Evolutionary conservation across 1,140 invertebrate species (phyloP).

Genomic region (Sitobion miscanthi): DNA sequence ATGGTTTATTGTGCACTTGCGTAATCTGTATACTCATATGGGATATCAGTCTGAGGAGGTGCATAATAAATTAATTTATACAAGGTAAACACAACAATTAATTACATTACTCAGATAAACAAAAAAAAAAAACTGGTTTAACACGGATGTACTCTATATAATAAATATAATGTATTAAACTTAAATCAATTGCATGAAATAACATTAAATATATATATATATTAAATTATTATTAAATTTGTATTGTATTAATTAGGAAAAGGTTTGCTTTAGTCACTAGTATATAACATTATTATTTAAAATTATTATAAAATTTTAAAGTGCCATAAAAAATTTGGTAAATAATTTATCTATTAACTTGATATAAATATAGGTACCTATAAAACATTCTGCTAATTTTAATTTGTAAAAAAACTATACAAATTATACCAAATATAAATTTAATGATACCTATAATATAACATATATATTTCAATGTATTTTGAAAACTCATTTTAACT

Average conservation of each 20-base stretch:
- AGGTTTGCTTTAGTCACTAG: too few relatives aligned
- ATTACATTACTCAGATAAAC: neutral
- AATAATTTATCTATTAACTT: too few relatives aligned
- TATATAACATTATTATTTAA: too few relatives aligned
- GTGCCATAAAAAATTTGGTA: too few relatives aligned
- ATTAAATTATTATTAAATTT: too few relatives aligned
- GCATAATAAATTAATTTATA: neutral
- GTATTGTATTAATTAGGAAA: too few relatives aligned
- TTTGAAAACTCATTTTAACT: too few relatives aligned
- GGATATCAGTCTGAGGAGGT: neutral
- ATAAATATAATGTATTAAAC: neutral
- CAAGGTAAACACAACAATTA: neutral
- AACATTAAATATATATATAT: too few relatives aligned
- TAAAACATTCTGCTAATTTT: neutral
- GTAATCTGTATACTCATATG: neutral
- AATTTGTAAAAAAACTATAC: neutral
- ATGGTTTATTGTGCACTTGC: neutral
- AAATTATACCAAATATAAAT: neutral
- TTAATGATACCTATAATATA: neutral
- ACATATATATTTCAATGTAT: too few relatives aligned
- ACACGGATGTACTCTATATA: neutral
- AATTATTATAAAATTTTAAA: too few relatives aligned
- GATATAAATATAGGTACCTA: too few relatives aligned
- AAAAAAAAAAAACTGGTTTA: neutral
- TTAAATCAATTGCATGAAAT: neutral